A percentile compares a stretch with the other conserved stretches of the same genome.
These are phyloP conservation scores for Eleutherodactylus coqui DNA, from an alignment of 2,797 vertebrate genomes.

Conservation along the genomic window DNA sequence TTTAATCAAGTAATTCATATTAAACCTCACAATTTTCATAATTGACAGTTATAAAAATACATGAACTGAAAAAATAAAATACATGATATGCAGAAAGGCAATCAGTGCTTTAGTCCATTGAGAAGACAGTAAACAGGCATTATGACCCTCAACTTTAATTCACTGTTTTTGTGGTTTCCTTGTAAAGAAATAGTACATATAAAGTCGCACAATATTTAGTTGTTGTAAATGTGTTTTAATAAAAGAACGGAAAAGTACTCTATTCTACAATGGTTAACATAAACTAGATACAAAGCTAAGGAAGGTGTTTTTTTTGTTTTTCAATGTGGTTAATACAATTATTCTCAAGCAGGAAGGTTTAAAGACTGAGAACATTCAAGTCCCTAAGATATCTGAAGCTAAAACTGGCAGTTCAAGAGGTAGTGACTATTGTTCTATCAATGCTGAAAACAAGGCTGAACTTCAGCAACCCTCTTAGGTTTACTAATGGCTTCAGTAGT, in stretches of 20 bases:
- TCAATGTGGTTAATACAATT: constrained; percentile 73
- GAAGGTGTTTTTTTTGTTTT: constrained; percentile 81
- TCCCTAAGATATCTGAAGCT: constrained; percentile 69
- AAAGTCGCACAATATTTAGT: constrained; percentile 77
- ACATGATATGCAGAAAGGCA: constrained; percentile 78
- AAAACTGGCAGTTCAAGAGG: constrained; percentile 76
- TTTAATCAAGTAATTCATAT: constrained; percentile 81
- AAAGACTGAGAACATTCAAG: constrained; percentile 72
- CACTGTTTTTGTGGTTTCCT: constrained; percentile 64
- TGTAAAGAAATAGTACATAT: constrained; percentile 65
- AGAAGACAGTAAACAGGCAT: constrained; percentile 72
- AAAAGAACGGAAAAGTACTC: constrained; percentile 75
- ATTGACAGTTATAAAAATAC: constrained; percentile 77
- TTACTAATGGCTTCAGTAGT: constrained; percentile 12
- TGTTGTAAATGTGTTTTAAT: constrained; percentile 80
- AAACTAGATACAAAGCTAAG: constrained; percentile 76
- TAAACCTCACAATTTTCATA: constrained; percentile 80
- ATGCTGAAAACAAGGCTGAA: constrained; percentile 62
- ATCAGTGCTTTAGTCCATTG: constrained; percentile 76
- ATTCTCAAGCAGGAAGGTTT: constrained; percentile 71
- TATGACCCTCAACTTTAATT: constrained; percentile 68
- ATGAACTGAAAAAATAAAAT: constrained; percentile 79
- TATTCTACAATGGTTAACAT: constrained; percentile 78
- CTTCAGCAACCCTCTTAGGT: background rate
- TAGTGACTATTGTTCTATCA: constrained; percentile 71